Base-by-base conservation (phyloP, 2,888 invertebrate genomes). In the Atethmia centrago region DNA sequence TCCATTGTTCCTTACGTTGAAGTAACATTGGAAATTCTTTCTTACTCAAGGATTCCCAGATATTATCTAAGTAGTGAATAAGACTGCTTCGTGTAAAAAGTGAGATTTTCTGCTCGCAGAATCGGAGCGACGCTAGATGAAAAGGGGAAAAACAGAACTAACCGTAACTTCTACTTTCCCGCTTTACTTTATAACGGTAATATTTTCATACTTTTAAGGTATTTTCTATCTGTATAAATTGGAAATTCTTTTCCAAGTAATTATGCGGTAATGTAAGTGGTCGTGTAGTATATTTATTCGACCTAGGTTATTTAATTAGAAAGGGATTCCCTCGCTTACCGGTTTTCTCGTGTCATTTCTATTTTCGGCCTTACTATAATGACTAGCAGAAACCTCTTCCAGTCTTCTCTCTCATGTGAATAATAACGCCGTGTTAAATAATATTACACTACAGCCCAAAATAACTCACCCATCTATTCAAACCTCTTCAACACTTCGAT, bases 41-140 rank as follows among this genome's bases (percentile, higher is more conserved):
- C 10, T 25, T 19, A 59, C 53, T 47, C 25, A 55, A 53, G 14
- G 21, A 55, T 51, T 65, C 69, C 4, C 16, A 68, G 58, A 68
- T 49, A 63, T 81, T 68, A 61, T 68, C 64, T 42, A 21, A 51
- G 47, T 45, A 63, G 14, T 49, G 53, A 61, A 51, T 21, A 42
- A 66, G 53, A 70, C 65, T 49, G 42, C 28, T 77, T 82, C 28
- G 0, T 58, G 56, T 58, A 77, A 74, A 77, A 77, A 77, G 36
- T 58, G 4, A 55, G 3, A 77, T 66, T 77, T 77, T 71, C 53
- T 53, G 65, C 47, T 77, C 47, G 28, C 42, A 49, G 62, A 49
- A 47, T 62, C 21, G 25, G 64, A 36, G 47, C 40, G 21, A 69
- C n/a, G 47, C 21, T 49, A 55, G 62, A 77, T 49, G 28, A 77